A percentile compares a stretch with the other conserved stretches of the same genome.
Conservation (phyloP, 2,113 vertebrate genomes). For the Phoenicopterus ruber region DNA sequence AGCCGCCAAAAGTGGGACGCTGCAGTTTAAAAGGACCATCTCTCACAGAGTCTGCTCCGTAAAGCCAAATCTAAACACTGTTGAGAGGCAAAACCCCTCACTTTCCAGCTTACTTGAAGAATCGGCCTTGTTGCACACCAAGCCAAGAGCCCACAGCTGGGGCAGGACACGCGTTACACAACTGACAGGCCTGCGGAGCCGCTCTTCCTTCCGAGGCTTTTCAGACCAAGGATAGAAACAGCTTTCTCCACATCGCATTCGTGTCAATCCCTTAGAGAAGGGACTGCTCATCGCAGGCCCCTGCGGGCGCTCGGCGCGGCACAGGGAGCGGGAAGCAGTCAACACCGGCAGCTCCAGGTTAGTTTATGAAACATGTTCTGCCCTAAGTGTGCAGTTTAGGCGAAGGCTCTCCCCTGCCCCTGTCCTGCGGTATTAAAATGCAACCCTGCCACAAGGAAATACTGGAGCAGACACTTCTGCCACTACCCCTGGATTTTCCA, state of each 20-base stretch:
- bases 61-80: background rate
- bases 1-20: background rate
- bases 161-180: background rate
- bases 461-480: fast-evolving
- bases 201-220: background rate
- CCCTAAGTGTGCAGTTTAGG: fast-evolving
- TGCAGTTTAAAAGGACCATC: too few species aligned
- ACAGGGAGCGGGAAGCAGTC: fast-evolving
- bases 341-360: fast-evolving
- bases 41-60: fast-evolving
- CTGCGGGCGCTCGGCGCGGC: background rate
- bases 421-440: fast-evolving
- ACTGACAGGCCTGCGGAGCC: fast-evolving
- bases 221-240: background rate
- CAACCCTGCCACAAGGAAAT: background rate
- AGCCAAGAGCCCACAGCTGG: background rate
- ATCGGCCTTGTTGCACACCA: fast-evolving
- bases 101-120: background rate
- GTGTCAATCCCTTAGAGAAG: background rate
- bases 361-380: too few species aligned
- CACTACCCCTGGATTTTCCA: background rate
- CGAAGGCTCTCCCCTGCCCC: background rate
- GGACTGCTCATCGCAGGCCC: fast-evolving
- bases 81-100: background rate
- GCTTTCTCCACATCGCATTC: fast-evolving